Percentiles rank a stretch among this genome's conserved stretches.
These are phyloP conservation scores for Serinus canaria DNA, from an alignment of 2,113 vertebrate genomes.

Conservation along the genomic window DNA sequence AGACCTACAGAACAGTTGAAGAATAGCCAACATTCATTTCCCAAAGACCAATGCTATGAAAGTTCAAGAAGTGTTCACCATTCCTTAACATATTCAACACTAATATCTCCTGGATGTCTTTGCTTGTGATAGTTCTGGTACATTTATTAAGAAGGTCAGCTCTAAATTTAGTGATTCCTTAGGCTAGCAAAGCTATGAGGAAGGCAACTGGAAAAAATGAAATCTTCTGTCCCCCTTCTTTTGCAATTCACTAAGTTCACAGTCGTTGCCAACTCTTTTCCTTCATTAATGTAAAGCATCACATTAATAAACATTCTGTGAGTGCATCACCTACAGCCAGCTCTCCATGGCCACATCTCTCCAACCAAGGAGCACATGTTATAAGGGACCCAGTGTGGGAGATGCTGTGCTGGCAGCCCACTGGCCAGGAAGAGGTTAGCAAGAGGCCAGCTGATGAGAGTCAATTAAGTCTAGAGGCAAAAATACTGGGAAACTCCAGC, in stretches of 20 bases:
- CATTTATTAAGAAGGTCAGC: conserved; percentile 63
- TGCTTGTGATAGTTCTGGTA: conserved; percentile 32
- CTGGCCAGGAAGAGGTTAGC: background rate
- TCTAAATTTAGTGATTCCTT: conserved; percentile 63
- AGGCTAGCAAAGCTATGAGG: conserved; percentile 59
- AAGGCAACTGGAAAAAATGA: conserved; percentile 60
- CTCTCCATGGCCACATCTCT: background rate
- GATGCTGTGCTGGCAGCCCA: background rate
- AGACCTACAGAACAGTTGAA: background rate
- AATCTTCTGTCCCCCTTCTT: conserved; percentile 28
- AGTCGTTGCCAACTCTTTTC: background rate
- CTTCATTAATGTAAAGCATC: background rate
- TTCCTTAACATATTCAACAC: background rate
- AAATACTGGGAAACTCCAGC: conserved; percentile 24
- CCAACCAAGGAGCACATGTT: background rate
- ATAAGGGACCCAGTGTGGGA: rapidly evolving
- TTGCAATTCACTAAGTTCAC: conserved; percentile 31
- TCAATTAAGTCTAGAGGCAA: background rate
- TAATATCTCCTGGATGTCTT: conserved; percentile 12
- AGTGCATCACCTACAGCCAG: background rate
- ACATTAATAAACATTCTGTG: background rate
- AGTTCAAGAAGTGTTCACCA: background rate
- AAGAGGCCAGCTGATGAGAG: background rate
- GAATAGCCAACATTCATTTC: background rate
- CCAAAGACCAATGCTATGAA: background rate